These are phyloP conservation scores for Eumeta japonica DNA, from an alignment of 1,140 invertebrate genomes.

Conservation along the genomic window DNA sequence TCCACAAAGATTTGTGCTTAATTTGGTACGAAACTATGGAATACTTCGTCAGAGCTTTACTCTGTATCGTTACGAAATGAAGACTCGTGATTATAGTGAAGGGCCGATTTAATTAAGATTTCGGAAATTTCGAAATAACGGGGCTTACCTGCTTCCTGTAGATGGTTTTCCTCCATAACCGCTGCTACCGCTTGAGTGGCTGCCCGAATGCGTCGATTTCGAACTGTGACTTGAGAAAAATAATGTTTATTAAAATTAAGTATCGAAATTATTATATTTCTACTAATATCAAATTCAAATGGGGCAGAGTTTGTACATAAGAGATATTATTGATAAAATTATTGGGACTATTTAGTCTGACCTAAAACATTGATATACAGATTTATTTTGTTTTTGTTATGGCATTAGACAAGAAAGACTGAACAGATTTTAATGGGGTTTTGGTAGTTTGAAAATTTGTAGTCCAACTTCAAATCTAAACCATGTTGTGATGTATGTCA, in stretches of 20 bases:
- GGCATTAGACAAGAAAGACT: neutral
- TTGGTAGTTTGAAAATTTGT: no score
- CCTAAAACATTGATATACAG: neutral
- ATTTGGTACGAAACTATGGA: no score
- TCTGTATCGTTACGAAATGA: no score
- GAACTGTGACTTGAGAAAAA: slow-evolving; percentile 69
- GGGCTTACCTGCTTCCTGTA: slow-evolving; percentile 56
- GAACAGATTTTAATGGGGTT: neutral
- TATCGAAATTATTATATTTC: neutral
- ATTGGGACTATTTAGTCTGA: neutral
- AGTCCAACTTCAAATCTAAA: no score
- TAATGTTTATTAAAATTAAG: slow-evolving; percentile 2
- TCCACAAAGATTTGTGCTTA: no score
- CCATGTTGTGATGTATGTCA: no score
- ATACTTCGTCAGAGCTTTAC: no score
- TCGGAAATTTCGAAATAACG: no score
- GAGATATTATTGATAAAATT: neutral
- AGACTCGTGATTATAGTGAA: neutral
- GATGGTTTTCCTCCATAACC: slow-evolving; percentile 70
- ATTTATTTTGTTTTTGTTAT: neutral
- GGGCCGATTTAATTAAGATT: slow-evolving; percentile 6
- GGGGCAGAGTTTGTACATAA: no score
- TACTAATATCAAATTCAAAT: no score
- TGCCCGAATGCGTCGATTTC: slow-evolving; percentile 72
- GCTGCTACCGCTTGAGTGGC: slow-evolving; percentile 74